phyloP scores from a whole-genome alignment of 2,888 invertebrate genomes.

The Oscheius myriophilus region DNA sequence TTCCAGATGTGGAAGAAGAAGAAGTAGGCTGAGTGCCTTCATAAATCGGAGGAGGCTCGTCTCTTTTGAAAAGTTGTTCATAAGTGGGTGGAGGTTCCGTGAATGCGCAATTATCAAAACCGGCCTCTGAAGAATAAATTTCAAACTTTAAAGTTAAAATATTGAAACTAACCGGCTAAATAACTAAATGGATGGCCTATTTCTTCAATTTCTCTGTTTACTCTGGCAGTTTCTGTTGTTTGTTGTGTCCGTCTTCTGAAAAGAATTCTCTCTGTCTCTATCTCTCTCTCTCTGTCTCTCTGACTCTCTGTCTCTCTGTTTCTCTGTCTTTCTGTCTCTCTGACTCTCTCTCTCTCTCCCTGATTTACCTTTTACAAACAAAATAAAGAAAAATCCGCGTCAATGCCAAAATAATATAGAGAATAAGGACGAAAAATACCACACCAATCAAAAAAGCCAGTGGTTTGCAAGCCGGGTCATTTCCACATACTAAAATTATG shows the following conservation, averaged over 20 bases:
- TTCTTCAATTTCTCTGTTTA: slow-evolving; percentile 23
- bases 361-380: slow-evolving; percentile 14
- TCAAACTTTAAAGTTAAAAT: neutral
- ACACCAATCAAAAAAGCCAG: slow-evolving; percentile 9
- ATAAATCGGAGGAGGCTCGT: slow-evolving; percentile 27
- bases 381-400: slow-evolving; percentile 18
- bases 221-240: neutral
- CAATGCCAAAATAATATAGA: slow-evolving; percentile 21
- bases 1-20: too few species aligned
- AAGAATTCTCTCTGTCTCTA: neutral
- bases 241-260: slow-evolving; percentile 14
- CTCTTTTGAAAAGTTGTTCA: slow-evolving; percentile 20
- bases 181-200: slow-evolving; percentile 27
- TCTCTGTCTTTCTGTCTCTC: too few species aligned
- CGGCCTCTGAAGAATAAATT: slow-evolving; percentile 2
- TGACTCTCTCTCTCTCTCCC: too few species aligned
- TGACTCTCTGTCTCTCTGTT: too few species aligned
- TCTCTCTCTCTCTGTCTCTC: too few species aligned
- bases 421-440: slow-evolving; percentile 17
- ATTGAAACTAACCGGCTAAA: slow-evolving; percentile 1
- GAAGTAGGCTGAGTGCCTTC: neutral
- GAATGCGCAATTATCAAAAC: slow-evolving; percentile 20
- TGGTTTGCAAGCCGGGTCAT: slow-evolving; percentile 11
- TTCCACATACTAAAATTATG: neutral
- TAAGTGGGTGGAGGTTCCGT: slow-evolving; percentile 23